Evolutionary conservation across 2,113 vertebrate genomes (phyloP), one percentile per base, ranked within the genome.

Genomic region (Protomyctophum bolini): DNA sequence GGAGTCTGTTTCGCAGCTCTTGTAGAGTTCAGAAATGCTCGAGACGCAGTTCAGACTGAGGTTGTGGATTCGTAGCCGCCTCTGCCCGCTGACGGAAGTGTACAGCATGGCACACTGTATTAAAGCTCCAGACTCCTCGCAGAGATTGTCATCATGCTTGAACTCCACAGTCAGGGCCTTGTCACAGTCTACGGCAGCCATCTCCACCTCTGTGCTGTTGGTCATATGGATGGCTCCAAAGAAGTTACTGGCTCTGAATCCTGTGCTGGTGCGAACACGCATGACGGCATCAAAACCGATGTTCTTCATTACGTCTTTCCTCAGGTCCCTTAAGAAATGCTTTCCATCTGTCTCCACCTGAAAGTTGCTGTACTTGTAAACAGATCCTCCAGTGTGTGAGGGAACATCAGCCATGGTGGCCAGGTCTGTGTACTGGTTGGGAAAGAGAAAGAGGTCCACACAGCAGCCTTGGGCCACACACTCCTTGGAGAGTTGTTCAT

Each of bases 181-280:
- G 87, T 98, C 93, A 15, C 96, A 95, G 15, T 99, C 97, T 50
- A 98, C 75, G 0, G 94, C 96, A 0, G 97, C 96, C 96, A 99
- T 96, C 79, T 99, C 97, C 0, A 97, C 86, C 0, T 98, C 97
- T 0, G 97, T 98, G 58, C 96, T 98, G 86, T 97, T 99, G 91
- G 95, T 97, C 97, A 99, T 98, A 69, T 94, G 92, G 58, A 98
- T 70, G 1, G 93, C 95, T 8, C 97, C 97, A 1, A 97, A 96
- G 91, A 99, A 98, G 67, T 98, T 96, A 0, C 96, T 98, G 58
- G 97, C 95, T 80, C 97, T 93, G 84, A 98, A 98, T 33, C 98
- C 97, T 93, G 97, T 98, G 71, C 96, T 98, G 74, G 97, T 97
- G 9, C 96, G 95, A 60, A 98, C 94, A 8, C 97, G 94, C 97